Evolutionary conservation across 92 coral and sea anemone species (phyloP).

Genomic region (Bergia puertoricense): DNA sequence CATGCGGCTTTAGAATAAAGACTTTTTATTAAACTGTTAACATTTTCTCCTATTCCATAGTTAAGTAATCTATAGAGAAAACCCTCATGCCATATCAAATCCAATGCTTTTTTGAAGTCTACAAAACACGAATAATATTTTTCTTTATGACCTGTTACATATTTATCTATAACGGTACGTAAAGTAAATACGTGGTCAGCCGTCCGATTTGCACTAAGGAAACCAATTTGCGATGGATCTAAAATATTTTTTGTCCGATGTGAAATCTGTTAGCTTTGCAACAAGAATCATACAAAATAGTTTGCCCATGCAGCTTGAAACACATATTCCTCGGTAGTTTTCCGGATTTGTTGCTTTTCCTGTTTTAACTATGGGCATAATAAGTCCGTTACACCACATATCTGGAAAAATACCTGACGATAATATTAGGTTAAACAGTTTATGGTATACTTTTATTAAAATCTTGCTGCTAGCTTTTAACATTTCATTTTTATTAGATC

Average conservation of each 20-base stretch:
- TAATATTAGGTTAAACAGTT: neutral
- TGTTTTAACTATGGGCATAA: neutral
- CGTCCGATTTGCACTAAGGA: neutral
- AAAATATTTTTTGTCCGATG: neutral
- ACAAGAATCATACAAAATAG: neutral
- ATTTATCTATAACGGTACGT: neutral
- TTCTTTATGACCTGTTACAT: neutral
- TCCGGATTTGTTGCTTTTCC: neutral
- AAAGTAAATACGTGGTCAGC: neutral
- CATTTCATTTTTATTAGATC: neutral
- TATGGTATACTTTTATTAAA: neutral
- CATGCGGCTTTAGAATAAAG: too few relatives aligned
- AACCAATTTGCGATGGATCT: conserved; percentile 30
- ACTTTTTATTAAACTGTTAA: too few relatives aligned
- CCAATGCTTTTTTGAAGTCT: too few relatives aligned
- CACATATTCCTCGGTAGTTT: neutral
- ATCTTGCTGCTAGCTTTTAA: neutral
- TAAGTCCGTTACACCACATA: neutral
- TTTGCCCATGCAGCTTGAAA: neutral
- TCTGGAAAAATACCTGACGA: neutral
- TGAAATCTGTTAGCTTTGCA: conserved; percentile 2
- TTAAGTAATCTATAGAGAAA: too few relatives aligned
- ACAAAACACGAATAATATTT: too few relatives aligned
- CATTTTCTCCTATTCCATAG: too few relatives aligned
- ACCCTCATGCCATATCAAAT: too few relatives aligned